These are phyloP conservation scores for Rhynchomys soricoides DNA, from an alignment of 2,113 vertebrate genomes.

Conservation along the genomic window DNA sequence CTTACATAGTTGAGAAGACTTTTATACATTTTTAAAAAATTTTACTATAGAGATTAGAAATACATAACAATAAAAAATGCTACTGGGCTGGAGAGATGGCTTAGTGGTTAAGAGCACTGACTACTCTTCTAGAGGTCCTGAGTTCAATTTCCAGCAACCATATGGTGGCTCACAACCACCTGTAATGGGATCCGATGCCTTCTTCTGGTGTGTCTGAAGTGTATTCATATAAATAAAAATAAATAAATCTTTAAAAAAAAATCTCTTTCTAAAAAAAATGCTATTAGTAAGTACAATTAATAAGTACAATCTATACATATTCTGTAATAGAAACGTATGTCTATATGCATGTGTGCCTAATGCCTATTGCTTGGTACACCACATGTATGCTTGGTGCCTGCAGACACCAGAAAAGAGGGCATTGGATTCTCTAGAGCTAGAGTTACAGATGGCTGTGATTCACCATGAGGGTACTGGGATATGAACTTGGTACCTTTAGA, in stretches of 20 bases:
- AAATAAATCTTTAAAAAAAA: no score
- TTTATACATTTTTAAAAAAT: neutral
- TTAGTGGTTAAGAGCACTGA: no score
- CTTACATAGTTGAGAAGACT: neutral
- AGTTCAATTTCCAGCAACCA: no score
- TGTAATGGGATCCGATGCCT: no score
- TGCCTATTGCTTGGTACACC: neutral
- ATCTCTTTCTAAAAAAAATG: no score
- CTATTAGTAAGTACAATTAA: neutral
- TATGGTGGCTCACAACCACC: no score
- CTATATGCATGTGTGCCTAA: neutral
- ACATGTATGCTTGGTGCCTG: neutral
- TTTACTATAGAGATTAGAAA: neutral
- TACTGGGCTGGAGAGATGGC: no score
- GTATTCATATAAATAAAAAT: no score
- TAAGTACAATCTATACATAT: slow-evolving; percentile 1
- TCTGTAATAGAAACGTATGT: neutral
- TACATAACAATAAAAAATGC: slow-evolving; percentile 26
- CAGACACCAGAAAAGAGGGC: neutral
- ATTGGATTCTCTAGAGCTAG: neutral
- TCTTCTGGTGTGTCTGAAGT: no score
- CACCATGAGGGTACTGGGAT: neutral
- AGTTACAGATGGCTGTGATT: neutral
- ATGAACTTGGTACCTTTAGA: neutral
- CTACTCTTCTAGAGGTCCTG: no score